These are phyloP conservation scores for Morbakka virulenta DNA, from an alignment of 30 jellyfish, hydroid and myxozoan species.

Conservation along the genomic window DNA sequence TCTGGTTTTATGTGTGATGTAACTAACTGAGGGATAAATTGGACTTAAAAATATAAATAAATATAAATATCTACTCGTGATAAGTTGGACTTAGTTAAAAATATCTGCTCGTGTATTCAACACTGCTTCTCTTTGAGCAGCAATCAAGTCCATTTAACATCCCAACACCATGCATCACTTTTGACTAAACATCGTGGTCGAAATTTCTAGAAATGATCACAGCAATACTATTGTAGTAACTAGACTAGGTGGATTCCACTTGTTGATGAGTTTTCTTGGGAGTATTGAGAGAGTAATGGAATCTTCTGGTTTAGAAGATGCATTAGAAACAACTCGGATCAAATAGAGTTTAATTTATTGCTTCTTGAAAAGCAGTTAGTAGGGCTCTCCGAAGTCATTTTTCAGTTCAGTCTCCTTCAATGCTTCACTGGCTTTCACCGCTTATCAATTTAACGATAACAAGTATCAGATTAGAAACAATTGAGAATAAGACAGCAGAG, in stretches of 20 bases:
- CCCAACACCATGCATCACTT: conserved; percentile 38
- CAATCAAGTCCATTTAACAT: conserved; percentile 33
- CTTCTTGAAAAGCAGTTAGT: conserved; percentile 49
- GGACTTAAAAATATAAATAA: no score
- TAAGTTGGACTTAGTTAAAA: no score
- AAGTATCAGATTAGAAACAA: no score
- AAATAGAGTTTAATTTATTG: conserved; percentile 44
- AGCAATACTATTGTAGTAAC: conserved; percentile 29
- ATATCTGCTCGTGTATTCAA: conserved; percentile 54
- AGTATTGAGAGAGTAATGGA: conserved; percentile 54
- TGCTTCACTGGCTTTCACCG: no score
- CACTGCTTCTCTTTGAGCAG: conserved; percentile 30
- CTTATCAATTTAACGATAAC: no score
- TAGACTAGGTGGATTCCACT: conserved; percentile 74
- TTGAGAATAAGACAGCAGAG: no score
- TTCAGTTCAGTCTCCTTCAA: conserved; percentile 55
- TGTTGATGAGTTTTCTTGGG: conserved; percentile 66
- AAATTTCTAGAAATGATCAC: conserved; percentile 56
- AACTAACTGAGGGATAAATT: no score
- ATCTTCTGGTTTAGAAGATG: conserved; percentile 67
- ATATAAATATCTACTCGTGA: no score
- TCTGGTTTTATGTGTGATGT: no score
- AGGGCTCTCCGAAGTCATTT: conserved; percentile 65
- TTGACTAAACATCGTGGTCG: conserved; percentile 62
- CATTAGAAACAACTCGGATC: conserved; percentile 40